Conservation (phyloP, 2,797 vertebrate genomes). For the Anguilla megastoma region DNA sequence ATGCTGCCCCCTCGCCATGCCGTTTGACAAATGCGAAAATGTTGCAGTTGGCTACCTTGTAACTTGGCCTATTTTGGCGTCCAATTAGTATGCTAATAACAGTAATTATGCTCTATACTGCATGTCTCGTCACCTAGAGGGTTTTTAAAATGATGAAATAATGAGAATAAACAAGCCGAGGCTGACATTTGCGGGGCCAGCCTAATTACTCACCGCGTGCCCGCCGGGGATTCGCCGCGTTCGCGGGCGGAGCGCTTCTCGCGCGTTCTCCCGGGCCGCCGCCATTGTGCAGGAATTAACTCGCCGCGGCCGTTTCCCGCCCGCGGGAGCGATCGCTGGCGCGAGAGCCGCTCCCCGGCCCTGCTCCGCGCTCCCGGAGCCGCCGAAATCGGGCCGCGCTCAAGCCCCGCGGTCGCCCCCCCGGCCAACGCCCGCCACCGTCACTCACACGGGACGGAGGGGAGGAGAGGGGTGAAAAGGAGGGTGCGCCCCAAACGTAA, state of each 20-base stretch:
- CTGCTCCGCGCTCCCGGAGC: not conserved
- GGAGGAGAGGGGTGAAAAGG: not conserved
- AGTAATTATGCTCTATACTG: slow-evolving; percentile 79
- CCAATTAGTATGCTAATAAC: slow-evolving; percentile 92
- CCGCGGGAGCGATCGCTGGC: not conserved
- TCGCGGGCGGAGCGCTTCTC: slow-evolving; percentile 69
- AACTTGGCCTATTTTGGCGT: slow-evolving; percentile 85
- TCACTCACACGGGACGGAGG: not conserved
- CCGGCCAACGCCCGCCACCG: not conserved
- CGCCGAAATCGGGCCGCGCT: not conserved
- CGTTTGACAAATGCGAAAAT: slow-evolving; percentile 84
- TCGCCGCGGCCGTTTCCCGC: not conserved
- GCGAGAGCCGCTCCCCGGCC: not conserved
- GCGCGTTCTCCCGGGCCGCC: slow-evolving; percentile 75
- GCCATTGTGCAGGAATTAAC: slow-evolving; percentile 57
- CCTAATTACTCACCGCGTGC: slow-evolving; percentile 84
- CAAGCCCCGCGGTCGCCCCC: not conserved
- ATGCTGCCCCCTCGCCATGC: slow-evolving; percentile 73
- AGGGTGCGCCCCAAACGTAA: not conserved
- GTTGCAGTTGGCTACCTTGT: slow-evolving; percentile 88
- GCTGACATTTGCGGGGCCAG: slow-evolving; percentile 84
- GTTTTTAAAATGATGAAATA: slow-evolving; percentile 91
- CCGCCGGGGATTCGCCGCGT: slow-evolving; percentile 78
- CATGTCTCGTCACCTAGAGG: slow-evolving; percentile 86
- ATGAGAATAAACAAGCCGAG: slow-evolving; percentile 88